These are phyloP conservation scores for Tribolium castaneum DNA, from an alignment of 1,140 invertebrate genomes.

Conservation along the genomic window DNA sequence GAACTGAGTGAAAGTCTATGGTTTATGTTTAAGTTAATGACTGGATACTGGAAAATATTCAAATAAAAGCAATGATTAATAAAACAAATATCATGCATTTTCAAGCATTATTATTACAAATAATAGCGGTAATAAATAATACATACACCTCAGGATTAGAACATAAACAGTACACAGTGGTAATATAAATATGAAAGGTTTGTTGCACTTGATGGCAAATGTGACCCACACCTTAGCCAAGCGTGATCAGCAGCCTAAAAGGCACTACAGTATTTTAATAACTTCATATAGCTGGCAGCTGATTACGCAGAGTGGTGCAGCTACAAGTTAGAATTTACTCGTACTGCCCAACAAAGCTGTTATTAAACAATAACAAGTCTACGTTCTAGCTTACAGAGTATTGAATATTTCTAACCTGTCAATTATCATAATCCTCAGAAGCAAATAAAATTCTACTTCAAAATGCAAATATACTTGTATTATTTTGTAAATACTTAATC, in stretches of 20 bases:
- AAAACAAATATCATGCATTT: constrained; percentile 89
- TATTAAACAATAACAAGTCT: constrained; percentile 28
- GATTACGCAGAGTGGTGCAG: constrained; percentile 58
- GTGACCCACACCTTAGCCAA: constrained; percentile 62
- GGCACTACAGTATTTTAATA: constrained; percentile 63
- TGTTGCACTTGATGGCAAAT: constrained; percentile 58
- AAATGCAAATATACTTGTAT: constrained; percentile 57
- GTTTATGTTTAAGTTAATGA: constrained; percentile 18
- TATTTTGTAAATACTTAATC: constrained; percentile 48
- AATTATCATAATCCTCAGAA: constrained; percentile 43
- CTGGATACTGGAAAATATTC: constrained; percentile 62
- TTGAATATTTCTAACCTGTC: constrained; percentile 47
- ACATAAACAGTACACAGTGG: constrained; percentile 71
- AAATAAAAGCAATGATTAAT: constrained; percentile 79
- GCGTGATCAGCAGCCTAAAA: constrained; percentile 64
- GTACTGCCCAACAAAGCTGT: constrained; percentile 32
- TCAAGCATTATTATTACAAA: constrained; percentile 88
- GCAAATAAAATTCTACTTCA: constrained; percentile 58
- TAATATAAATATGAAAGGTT: constrained; percentile 62
- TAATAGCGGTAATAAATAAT: constrained; percentile 71
- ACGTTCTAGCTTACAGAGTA: constrained; percentile 1
- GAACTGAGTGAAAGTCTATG: constrained; percentile 13
- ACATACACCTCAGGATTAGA: constrained; percentile 66
- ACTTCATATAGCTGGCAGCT: constrained; percentile 60
- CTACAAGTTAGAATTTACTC: not conserved